A percentile compares a stretch with the other conserved stretches of the same genome.
These are phyloP conservation scores for Vimba vimba DNA, from an alignment of 2,113 vertebrate species.

Conservation along the genomic window DNA sequence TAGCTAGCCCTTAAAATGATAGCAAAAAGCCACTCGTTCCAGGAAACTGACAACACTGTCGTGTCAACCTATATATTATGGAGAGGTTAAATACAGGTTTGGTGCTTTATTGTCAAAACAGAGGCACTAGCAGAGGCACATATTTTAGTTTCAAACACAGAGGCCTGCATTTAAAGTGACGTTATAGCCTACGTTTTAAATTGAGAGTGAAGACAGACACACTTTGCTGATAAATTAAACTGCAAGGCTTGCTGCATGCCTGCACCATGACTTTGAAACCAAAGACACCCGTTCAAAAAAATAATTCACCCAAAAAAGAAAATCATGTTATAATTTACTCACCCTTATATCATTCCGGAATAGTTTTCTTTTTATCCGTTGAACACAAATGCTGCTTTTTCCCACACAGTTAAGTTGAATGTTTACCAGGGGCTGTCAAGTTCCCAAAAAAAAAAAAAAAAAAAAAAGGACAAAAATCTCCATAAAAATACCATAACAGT, in stretches of 20 bases:
- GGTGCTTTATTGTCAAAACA: slow-evolving; percentile 60
- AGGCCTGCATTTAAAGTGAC: slow-evolving; percentile 27
- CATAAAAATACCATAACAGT: too few species aligned
- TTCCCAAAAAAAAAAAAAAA: too few species aligned
- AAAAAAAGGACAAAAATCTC: too few species aligned
- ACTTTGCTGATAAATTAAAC: not conserved
- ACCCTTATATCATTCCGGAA: too few species aligned
- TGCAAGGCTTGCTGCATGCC: not conserved
- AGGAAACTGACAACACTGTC: not conserved
- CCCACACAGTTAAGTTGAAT: not conserved
- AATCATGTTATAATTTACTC: too few species aligned
- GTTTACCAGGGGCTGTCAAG: not conserved
- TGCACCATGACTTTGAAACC: not conserved
- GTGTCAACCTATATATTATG: not conserved
- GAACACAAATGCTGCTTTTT: too few species aligned
- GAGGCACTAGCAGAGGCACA: slow-evolving; percentile 46
- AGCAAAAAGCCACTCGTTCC: not conserved
- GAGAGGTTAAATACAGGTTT: slow-evolving; percentile 46
- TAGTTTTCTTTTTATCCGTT: too few species aligned
- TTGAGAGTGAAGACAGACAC: not conserved
- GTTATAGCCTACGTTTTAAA: not conserved
- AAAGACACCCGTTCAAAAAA: not conserved
- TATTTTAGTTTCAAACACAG: slow-evolving; percentile 63
- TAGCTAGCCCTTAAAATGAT: not conserved
- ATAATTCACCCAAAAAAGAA: not conserved